Evolutionary conservation across 2,888 invertebrate species (phyloP).

Genomic region (Zaprionus bogoriensis): DNA sequence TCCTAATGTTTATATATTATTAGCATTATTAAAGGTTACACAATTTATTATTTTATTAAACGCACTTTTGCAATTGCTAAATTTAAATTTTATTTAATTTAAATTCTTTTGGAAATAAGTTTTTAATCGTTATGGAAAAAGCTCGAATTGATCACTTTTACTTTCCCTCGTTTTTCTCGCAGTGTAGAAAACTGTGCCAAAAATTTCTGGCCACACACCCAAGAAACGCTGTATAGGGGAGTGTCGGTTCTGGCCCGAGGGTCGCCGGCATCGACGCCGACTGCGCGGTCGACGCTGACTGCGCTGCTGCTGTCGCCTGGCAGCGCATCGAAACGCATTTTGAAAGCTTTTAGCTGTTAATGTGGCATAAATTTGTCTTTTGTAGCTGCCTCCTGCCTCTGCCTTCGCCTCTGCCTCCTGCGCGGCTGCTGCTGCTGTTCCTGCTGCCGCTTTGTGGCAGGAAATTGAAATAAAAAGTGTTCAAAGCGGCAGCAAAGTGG

Average conservation of each 20-base stretch:
- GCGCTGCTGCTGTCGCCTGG: constrained; percentile 23
- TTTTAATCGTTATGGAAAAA: too few species aligned
- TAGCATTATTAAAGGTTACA: too few species aligned
- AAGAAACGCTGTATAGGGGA: constrained; percentile 38
- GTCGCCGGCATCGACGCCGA: constrained; percentile 18
- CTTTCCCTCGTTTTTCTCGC: not conserved
- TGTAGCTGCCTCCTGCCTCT: constrained; percentile 31
- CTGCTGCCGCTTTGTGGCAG: constrained; percentile 49
- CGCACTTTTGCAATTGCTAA: too few species aligned
- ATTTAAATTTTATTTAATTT: too few species aligned
- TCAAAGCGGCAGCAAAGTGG: constrained; percentile 46
- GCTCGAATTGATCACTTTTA: too few species aligned
- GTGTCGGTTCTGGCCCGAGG: constrained; percentile 31
- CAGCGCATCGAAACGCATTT: constrained; percentile 74
- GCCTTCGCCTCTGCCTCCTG: not conserved
- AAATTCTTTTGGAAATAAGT: too few species aligned
- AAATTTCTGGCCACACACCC: constrained; percentile 67
- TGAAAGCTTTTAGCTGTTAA: constrained; percentile 78
- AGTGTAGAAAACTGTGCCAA: constrained; percentile 61
- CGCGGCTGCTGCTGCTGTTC: constrained; percentile 7
- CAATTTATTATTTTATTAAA: too few species aligned
- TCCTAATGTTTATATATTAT: too few species aligned
- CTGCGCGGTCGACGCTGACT: not conserved
- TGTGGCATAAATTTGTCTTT: constrained; percentile 79
- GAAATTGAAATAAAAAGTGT: constrained; percentile 76